phyloP scores from a whole-genome alignment of 2,113 vertebrate genomes.

The Eolophus roseicapilla region DNA sequence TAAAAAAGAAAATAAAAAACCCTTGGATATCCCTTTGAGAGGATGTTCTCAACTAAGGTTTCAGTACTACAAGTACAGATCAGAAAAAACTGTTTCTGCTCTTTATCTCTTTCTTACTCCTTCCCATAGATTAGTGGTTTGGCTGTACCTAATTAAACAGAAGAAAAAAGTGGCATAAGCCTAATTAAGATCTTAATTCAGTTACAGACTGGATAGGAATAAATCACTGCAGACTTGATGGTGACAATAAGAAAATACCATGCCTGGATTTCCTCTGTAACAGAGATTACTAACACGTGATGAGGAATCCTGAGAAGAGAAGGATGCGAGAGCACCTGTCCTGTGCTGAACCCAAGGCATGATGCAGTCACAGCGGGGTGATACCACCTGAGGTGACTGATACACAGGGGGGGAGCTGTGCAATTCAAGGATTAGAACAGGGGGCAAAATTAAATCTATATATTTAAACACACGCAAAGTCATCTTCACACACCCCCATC shows the following conservation, averaged over 20 bases:
- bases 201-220: not conserved
- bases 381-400: not conserved
- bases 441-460: too few species aligned
- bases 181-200: constrained; percentile 65
- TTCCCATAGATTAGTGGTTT: constrained; percentile 9
- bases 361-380: not conserved
- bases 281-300: not conserved
- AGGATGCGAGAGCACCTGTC: not conserved
- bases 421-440: not conserved
- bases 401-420: not conserved
- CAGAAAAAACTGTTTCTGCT: not conserved
- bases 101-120: not conserved
- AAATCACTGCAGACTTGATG: constrained; percentile 31
- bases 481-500: not conserved
- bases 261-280: not conserved
- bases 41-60: not conserved
- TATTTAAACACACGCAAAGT: not conserved
- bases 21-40: not conserved
- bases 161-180: constrained; percentile 19
- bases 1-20: not conserved
- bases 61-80: not conserved
- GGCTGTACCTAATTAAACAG: constrained; percentile 30
- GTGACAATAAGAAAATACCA: constrained; percentile 48
- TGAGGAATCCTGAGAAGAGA: not conserved
- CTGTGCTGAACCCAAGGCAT: not conserved